phyloP scores from a whole-genome alignment of 2,797 vertebrate genomes.

The Serranus cabrilla region DNA sequence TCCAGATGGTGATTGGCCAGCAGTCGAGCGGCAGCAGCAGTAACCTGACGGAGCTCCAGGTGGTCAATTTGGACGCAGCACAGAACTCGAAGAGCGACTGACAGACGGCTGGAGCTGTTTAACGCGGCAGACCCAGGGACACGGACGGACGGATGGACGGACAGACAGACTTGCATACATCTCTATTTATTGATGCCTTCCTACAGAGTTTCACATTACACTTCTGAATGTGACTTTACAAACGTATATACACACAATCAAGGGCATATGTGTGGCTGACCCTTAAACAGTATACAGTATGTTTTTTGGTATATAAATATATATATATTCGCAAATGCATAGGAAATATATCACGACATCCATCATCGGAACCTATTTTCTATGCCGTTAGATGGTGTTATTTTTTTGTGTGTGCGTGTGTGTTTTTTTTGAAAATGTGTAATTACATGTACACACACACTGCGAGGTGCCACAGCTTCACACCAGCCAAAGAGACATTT shows the following conservation, averaged over 20 bases:
- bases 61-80: slow-evolving; percentile 93
- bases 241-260: slow-evolving; percentile 61
- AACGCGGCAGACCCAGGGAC: slow-evolving; percentile 45
- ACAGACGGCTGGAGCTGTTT: slow-evolving; percentile 67
- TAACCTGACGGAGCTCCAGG: slow-evolving; percentile 97
- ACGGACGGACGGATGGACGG: slow-evolving; percentile 85
- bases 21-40: slow-evolving; percentile 93
- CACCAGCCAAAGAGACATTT: slow-evolving; percentile 93
- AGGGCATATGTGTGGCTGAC: slow-evolving; percentile 73
- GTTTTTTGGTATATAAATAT: slow-evolving; percentile 80
- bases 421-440: slow-evolving; percentile 58
- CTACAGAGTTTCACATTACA: slow-evolving; percentile 87
- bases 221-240: slow-evolving; percentile 77
- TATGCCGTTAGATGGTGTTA: slow-evolving; percentile 71
- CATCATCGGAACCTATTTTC: slow-evolving; percentile 70
- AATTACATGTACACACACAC: slow-evolving; percentile 72
- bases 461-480: slow-evolving; percentile 83
- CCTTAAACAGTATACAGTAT: slow-evolving; percentile 69
- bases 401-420: slow-evolving; percentile 53
- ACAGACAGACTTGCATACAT: slow-evolving; percentile 78
- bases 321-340: slow-evolving; percentile 70
- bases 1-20: slow-evolving; percentile 98
- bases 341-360: slow-evolving; percentile 79
- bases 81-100: slow-evolving; percentile 94
- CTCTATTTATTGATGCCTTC: slow-evolving; percentile 99